Evolutionary conservation across 2,888 invertebrate genomes (phyloP).

Genomic region (Pristionchus japonicus): DNA sequence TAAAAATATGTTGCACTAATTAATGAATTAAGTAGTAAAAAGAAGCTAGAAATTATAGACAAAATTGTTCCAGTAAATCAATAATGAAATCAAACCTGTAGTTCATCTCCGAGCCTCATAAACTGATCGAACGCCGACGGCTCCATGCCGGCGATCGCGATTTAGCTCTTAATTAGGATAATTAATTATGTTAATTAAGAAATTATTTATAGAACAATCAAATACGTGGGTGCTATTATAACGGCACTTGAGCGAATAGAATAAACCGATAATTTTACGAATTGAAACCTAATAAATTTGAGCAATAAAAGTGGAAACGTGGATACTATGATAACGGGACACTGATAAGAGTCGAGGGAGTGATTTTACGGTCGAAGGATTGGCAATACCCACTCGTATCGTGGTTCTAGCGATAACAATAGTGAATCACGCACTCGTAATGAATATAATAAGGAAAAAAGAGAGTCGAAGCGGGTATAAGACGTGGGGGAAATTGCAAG

Average conservation of each 20-base stretch:
- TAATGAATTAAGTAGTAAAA: background rate
- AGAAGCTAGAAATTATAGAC: background rate
- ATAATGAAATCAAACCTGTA: constrained; percentile 11
- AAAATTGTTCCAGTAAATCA: background rate
- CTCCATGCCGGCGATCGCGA: constrained; percentile 34
- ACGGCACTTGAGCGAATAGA: no score
- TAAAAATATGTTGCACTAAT: no score
- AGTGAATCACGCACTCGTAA: background rate
- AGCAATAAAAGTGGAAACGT: no score
- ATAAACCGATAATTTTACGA: no score
- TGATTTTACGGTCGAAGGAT: background rate
- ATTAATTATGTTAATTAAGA: background rate
- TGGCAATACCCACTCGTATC: background rate
- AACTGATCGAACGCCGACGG: constrained; percentile 12
- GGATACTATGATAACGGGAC: background rate
- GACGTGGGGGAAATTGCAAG: background rate
- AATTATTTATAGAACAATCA: background rate
- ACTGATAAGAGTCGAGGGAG: background rate
- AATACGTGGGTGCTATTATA: no score
- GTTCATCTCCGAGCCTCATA: constrained; percentile 9
- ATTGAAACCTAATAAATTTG: no score
- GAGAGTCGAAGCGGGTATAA: background rate
- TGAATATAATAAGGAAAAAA: background rate
- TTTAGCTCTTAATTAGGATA: background rate
- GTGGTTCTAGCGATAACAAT: background rate